Evolutionary conservation across 2,888 invertebrate species (phyloP).

Genomic region (Erebia ligea): DNA sequence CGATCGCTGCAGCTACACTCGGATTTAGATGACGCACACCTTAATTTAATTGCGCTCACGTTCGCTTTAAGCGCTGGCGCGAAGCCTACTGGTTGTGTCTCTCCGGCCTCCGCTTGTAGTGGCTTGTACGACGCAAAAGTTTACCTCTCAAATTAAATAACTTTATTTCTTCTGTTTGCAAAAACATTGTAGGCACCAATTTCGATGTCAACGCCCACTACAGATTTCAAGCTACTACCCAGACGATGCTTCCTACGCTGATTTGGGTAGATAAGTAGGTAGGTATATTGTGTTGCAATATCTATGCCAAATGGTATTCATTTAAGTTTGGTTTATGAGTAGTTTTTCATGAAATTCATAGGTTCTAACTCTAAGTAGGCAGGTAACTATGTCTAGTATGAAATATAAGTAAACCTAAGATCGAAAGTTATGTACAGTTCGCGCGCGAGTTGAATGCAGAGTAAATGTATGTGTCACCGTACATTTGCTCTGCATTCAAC

Average conservation of each 20-base stretch:
- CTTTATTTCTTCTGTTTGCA: conserved; percentile 72
- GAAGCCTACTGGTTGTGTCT: conserved; percentile 62
- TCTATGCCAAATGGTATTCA: conserved; percentile 37
- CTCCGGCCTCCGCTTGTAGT: too few relatives aligned
- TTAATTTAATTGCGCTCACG: conserved; percentile 58
- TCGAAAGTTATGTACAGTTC: too few relatives aligned
- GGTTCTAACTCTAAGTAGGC: background rate
- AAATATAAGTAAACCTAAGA: too few relatives aligned
- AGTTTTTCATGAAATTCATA: conserved; percentile 4
- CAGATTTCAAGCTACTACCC: conserved; percentile 55
- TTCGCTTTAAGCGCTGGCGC: conserved; percentile 61
- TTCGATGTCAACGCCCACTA: conserved; percentile 75
- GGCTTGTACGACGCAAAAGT: conserved; percentile 48
- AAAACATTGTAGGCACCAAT: conserved; percentile 69
- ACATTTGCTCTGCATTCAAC: too few relatives aligned
- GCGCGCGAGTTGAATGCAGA: too few relatives aligned
- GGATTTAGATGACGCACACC: conserved; percentile 56
- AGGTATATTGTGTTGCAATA: conserved; percentile 47
- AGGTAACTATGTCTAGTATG: too few relatives aligned
- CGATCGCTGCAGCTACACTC: conserved; percentile 79
- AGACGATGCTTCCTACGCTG: conserved; percentile 66
- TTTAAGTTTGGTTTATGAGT: conserved; percentile 11
- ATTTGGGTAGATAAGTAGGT: conserved; percentile 29
- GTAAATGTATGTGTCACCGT: too few relatives aligned
- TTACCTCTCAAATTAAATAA: conserved; percentile 52